Evolutionary conservation across 2,888 invertebrate genomes (phyloP).

Genomic region (Norana najaformis): DNA sequence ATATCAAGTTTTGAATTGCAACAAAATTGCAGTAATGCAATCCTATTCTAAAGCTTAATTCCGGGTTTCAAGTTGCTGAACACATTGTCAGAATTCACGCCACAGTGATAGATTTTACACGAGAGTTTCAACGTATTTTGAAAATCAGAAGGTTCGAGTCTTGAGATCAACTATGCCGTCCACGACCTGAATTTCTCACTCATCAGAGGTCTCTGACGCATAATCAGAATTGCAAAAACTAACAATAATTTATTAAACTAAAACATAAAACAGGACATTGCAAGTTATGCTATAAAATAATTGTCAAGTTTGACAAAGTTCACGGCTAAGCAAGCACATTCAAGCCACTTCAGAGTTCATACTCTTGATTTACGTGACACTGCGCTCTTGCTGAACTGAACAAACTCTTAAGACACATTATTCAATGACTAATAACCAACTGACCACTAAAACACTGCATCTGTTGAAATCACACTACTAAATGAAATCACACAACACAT

Average conservation of each 20-base stretch:
- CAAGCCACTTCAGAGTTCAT: neutral
- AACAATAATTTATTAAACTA: too few relatives aligned
- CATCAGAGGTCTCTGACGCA: neutral
- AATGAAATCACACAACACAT: too few relatives aligned
- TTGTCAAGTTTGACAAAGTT: slow-evolving; percentile 9
- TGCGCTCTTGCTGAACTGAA: neutral
- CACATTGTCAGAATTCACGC: neutral
- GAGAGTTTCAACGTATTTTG: neutral
- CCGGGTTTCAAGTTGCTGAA: neutral
- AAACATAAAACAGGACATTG: neutral
- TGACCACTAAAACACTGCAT: neutral
- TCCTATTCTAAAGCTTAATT: neutral
- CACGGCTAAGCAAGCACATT: neutral
- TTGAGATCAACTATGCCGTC: neutral
- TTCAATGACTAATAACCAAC: neutral
- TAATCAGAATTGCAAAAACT: slow-evolving; percentile 4
- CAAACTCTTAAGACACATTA: neutral
- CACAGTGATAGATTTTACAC: neutral
- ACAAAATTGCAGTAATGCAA: neutral
- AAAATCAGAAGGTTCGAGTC: neutral
- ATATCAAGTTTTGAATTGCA: neutral
- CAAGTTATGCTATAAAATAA: neutral
- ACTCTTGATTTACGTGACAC: neutral
- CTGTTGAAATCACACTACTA: neutral
- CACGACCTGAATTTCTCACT: neutral